Conservation (phyloP, 2,888 invertebrate genomes). For the Cryptosula pallasiana region DNA sequence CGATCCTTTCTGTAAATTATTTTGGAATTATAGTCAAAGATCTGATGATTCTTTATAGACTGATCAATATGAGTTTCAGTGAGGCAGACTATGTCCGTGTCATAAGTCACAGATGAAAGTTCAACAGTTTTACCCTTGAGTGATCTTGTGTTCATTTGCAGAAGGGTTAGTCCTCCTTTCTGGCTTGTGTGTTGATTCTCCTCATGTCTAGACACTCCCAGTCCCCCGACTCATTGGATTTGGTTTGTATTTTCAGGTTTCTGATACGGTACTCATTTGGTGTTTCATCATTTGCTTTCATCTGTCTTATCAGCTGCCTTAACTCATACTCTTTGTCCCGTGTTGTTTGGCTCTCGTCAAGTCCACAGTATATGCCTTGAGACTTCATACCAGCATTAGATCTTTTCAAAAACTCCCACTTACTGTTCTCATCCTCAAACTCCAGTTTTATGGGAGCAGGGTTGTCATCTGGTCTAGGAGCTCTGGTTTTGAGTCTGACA, state of each 20-base stretch:
- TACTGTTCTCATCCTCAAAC: background rate
- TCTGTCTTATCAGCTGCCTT: background rate
- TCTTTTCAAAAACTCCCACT: slow-evolving; percentile 4
- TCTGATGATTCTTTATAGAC: too few species aligned
- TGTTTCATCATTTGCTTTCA: background rate
- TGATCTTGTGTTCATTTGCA: background rate
- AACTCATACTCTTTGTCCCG: background rate
- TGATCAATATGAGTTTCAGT: too few species aligned
- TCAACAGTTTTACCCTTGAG: background rate
- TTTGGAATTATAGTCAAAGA: too few species aligned
- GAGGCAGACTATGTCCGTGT: too few species aligned
- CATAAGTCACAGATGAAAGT: too few species aligned
- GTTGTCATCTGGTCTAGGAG: background rate
- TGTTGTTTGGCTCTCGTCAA: background rate
- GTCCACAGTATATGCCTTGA: background rate
- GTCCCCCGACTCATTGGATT: background rate
- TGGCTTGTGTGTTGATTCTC: too few species aligned
- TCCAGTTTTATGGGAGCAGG: background rate
- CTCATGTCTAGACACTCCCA: background rate
- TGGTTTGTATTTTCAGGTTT: background rate
- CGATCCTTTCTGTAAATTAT: too few species aligned
- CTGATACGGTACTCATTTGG: background rate
- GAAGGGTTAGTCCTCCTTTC: too few species aligned
- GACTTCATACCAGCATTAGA: background rate
- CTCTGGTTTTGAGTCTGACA: background rate